Evolutionary conservation across 2,797 vertebrate species (phyloP).

Genomic region (Thripadectes ignobilis): DNA sequence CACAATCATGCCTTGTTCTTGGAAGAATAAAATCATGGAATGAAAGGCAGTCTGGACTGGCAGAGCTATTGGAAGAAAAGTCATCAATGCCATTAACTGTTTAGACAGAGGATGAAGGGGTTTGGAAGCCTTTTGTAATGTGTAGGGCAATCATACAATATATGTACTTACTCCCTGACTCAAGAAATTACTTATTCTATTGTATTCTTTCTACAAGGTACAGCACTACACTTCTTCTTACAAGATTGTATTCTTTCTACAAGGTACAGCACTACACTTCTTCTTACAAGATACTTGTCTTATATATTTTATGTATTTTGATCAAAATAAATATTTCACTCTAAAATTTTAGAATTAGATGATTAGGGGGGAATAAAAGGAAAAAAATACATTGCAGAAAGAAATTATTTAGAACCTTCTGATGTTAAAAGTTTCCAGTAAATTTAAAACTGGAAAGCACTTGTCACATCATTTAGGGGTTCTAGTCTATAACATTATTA

Average conservation of each 20-base stretch:
- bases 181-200: background rate
- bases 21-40: rapidly evolving
- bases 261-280: background rate
- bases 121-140: background rate
- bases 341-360: background rate
- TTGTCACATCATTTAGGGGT: background rate
- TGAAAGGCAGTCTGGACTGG: background rate
- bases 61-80: background rate
- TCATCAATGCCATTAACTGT: background rate
- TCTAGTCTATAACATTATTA: background rate
- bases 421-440: background rate
- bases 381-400: background rate
- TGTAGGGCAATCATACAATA: background rate
- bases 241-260: background rate
- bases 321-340: background rate
- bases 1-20: background rate
- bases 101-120: background rate
- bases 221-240: background rate
- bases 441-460: background rate
- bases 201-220: background rate
- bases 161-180: background rate
- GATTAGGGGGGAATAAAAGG: background rate
- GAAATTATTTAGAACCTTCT: background rate
- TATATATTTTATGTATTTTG: background rate
- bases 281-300: background rate